Percentiles rank a stretch among this genome's conserved stretches.
Evolutionary conservation across 1,140 invertebrate species (phyloP).

Genomic region (Linepithema humile): DNA sequence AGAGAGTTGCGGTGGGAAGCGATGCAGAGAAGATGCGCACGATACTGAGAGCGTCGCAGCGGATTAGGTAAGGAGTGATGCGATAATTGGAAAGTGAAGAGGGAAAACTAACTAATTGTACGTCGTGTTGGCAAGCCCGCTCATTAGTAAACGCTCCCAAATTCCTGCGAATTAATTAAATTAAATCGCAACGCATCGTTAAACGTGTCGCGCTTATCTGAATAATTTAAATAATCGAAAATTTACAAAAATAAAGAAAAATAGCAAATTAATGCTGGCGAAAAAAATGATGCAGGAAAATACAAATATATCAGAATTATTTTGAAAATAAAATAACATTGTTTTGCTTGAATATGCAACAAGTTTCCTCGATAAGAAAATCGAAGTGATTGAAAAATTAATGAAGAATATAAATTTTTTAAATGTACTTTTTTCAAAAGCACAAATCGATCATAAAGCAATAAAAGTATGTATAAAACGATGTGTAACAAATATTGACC

Average conservation of each 20-base stretch:
- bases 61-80: constrained; percentile 48
- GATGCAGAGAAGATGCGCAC: constrained; percentile 44
- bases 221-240: not conserved
- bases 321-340: constrained; percentile 5
- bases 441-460: constrained; percentile 10
- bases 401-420: not conserved
- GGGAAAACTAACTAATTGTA: constrained; percentile 58
- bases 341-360: not conserved
- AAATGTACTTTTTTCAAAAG: not conserved
- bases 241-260: not conserved
- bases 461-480: constrained; percentile 1
- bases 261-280: not conserved
- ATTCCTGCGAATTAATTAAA: constrained; percentile 22
- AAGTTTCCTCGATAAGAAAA: not conserved
- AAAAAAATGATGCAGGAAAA: not conserved
- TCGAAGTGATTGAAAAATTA: not conserved
- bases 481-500: constrained; percentile 42
- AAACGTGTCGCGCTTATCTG: not conserved
- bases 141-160: constrained; percentile 43
- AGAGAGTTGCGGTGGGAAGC: constrained; percentile 1
- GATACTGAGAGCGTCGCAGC: constrained; percentile 41
- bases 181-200: constrained; percentile 1
- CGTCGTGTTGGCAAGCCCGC: constrained; percentile 19
- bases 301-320: not conserved
- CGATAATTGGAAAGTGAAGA: constrained; percentile 57